Percentiles rank a stretch among this genome's conserved stretches.
These are phyloP conservation scores for Helogale parvula DNA, from an alignment of 2,113 vertebrate species.

Conservation along the genomic window DNA sequence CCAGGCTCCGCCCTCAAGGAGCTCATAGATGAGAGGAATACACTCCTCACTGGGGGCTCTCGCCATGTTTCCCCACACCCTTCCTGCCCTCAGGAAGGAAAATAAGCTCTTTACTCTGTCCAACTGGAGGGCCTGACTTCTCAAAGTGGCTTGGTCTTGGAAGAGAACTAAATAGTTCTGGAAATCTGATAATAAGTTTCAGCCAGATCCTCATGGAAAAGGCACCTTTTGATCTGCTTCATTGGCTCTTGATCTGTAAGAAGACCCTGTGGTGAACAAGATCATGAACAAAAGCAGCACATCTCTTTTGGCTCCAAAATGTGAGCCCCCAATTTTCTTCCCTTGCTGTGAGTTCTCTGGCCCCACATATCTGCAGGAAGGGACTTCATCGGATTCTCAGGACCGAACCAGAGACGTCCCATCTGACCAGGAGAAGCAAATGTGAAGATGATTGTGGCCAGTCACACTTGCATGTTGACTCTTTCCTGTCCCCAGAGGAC, in stretches of 20 bases:
- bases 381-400: not conserved
- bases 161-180: not conserved
- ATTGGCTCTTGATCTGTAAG: not conserved
- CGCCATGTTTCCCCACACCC: not conserved
- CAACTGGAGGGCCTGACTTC: not conserved
- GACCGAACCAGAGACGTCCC: not conserved
- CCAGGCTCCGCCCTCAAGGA: not conserved
- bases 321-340: not conserved
- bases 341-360: not conserved
- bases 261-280: not conserved
- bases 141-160: not conserved
- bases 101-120: not conserved
- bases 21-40: not conserved
- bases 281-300: fast-evolving
- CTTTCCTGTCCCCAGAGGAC: not conserved
- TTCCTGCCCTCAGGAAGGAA: not conserved
- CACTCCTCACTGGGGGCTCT: not conserved
- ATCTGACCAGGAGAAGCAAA: not conserved
- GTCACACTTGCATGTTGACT: fast-evolving
- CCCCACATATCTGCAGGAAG: not conserved
- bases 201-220: not conserved
- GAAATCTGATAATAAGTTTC: not conserved
- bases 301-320: not conserved
- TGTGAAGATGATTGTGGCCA: not conserved
- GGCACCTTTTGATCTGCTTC: not conserved